Evolutionary conservation across 2,113 vertebrate genomes (phyloP).

Genomic region (Myotis yumanensis): DNA sequence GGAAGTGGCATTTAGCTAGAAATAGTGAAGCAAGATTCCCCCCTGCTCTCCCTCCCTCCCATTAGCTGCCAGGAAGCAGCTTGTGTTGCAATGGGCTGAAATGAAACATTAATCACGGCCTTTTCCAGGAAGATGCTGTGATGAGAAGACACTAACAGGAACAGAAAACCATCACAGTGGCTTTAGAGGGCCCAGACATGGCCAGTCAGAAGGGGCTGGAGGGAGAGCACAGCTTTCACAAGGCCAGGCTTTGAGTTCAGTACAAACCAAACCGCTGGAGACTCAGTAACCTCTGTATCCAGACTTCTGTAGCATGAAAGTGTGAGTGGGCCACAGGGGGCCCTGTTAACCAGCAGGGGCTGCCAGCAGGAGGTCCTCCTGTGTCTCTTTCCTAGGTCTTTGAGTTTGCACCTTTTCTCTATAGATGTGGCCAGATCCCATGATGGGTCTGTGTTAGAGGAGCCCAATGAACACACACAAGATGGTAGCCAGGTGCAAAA

Average conservation of each 20-base stretch:
- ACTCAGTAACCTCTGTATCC: background rate
- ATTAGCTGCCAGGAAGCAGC: background rate
- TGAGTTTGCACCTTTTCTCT: background rate
- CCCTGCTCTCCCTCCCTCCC: rapidly evolving
- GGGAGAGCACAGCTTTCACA: background rate
- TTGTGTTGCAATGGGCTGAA: background rate
- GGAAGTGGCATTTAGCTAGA: background rate
- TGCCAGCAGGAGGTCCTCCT: background rate
- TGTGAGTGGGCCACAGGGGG: rapidly evolving
- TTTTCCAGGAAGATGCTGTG: slow-evolving; percentile 29
- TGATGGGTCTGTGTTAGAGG: background rate
- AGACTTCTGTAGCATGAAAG: background rate
- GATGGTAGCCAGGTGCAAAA: background rate
- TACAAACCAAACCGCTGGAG: background rate
- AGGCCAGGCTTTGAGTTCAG: background rate
- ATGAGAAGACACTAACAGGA: background rate
- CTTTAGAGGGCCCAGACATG: background rate
- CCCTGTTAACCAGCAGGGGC: background rate
- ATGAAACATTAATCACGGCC: background rate
- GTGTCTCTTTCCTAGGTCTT: background rate
- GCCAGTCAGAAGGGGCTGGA: background rate
- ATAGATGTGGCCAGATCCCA: background rate
- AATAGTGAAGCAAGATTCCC: background rate
- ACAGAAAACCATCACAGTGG: background rate
- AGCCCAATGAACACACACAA: background rate